Conservation (phyloP, 2,113 vertebrate genomes). For the Brachypodius melanocephalos region DNA sequence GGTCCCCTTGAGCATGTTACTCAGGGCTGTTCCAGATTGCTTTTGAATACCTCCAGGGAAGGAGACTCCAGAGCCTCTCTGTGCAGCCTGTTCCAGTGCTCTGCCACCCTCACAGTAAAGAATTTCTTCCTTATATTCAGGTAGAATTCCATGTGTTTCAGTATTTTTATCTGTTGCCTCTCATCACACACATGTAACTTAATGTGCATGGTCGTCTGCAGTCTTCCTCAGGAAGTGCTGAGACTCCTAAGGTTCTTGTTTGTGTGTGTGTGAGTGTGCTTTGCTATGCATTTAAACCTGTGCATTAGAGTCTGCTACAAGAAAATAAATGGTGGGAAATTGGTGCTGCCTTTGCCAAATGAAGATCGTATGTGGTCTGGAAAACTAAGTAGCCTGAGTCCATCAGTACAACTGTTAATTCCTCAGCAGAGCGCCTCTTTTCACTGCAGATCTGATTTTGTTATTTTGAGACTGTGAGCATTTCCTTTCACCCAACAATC, state of each 20-base stretch:
- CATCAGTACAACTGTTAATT: background rate
- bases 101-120: background rate
- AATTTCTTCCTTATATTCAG: background rate
- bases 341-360: background rate
- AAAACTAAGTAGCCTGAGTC: background rate
- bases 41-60: background rate
- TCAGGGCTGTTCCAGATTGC: background rate
- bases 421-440: background rate
- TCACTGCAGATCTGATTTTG: background rate
- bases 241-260: background rate
- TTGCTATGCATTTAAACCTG: background rate
- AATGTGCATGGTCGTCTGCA: background rate
- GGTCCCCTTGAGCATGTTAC: background rate
- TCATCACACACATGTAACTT: background rate
- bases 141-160: accelerated
- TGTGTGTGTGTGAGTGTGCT: background rate
- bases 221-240: background rate
- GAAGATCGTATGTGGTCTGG: background rate
- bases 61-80: background rate
- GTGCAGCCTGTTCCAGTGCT: background rate
- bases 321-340: background rate
- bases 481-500: background rate
- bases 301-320: background rate
- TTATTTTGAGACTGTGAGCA: background rate
- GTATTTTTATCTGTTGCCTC: background rate